Evolutionary conservation across 2,888 invertebrate genomes (phyloP), one percentile per base, ranked within the genome.

Genomic region (Tetragonisca angustula): DNA sequence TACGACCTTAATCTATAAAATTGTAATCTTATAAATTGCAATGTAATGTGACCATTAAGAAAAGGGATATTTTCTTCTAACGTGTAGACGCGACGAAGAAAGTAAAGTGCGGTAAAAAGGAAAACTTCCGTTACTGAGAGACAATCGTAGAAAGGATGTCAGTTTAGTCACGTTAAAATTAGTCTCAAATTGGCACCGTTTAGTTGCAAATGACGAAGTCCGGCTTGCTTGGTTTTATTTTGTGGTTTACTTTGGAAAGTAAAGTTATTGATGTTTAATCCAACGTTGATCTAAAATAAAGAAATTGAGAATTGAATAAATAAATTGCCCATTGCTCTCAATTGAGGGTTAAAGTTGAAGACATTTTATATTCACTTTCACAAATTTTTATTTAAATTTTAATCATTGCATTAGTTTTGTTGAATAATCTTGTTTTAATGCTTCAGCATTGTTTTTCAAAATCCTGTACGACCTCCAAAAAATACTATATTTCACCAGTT

Each of bases 171-270:
- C 15, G 15, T 0, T 59, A 15, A n/a, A n/a, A 2, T 56, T n/a
- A 56, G n/a, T n/a, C 56, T 59, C 1, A n/a, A 5, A 59, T 59
- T 1, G 2, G 2, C 2, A 15, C n/a, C n/a, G 56, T 59, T 0
- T 0, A 5, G n/a, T n/a, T 4, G 5, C 0, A 5, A n/a, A n/a
- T n/a, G n/a, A 15, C 5, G 4, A 1, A 56, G n/a, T n/a, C 13
- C 5, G 0, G 13, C 11, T 56, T 13, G 0, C 54, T 56, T 15
- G 0, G 2, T n/a, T n/a, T n/a, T 2, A 1, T 50, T n/a, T n/a
- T 56, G 2, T 5, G 0, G 4, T 56, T n/a, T n/a, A 56, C 56
- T 43, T 43, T 43, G 43, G 43, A 43, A 43, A 43, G 43, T 43
- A 43, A 43, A 1, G 43, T 56, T 13, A 2, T 56, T n/a, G 13